Base-by-base conservation (phyloP, 1,140 invertebrate genomes). In the Papilio helenus region DNA sequence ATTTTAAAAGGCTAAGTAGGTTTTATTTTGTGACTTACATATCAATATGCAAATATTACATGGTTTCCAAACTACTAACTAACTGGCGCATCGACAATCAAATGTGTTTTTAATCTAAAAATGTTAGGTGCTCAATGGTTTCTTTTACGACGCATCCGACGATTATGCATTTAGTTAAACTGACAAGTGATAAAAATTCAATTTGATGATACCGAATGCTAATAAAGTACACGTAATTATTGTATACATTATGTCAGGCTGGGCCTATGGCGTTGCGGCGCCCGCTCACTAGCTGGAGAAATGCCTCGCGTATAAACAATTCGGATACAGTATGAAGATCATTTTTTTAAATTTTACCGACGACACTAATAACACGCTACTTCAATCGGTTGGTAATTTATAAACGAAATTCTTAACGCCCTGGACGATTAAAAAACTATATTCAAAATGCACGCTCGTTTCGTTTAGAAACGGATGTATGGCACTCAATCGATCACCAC, bases 301-400 rank as follows among this genome's bases (percentile, higher is more conserved):
- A 80, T 78, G 72, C 72, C 49, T 82, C 83, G 79, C 74, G 68
- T 79, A 51, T 73, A 79, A 46, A 58, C 71, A 51, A 71, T 61
- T 79, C 26, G 18, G 55, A 71, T 42, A 84, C 72, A 80, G 73
- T 72, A 72, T 79, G 34, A 58, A 76, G 76, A 81, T 71, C 76
- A 80, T 81, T 81, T 85, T 80, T 84, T 80, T 81, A 72, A 79
- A 84, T 85, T 80, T 84, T 84, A 83, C 80, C 79, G 79, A 81
- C 78, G 84, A 85, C 85, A 87, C 83, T 89, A 88, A 89, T 88
- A 92, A 89, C 86, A 87, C 83, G 88, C 89, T 92, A 76, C 82
- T 71, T 87, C 91, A 91, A 92, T 88, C 86, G 88, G 83, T 83
- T 86, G 82, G 84, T 92, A 92, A 93, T 93, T 92, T 93, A 93